Conservation (phyloP, 2,797 vertebrate species). For the Petrocephalus sullivani region DNA sequence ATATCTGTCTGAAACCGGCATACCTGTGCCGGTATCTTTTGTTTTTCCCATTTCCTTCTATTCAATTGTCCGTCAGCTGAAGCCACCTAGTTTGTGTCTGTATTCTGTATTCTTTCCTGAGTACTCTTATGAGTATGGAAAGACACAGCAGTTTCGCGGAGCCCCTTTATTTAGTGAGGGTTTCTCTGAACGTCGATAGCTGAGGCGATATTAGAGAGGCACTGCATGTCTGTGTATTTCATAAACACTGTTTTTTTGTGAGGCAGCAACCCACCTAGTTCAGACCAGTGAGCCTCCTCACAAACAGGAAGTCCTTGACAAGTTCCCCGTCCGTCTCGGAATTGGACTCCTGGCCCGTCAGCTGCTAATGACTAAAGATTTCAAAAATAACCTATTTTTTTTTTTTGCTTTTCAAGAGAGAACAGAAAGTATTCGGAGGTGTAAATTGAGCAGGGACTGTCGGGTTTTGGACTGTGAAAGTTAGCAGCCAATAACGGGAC, state of each 20-base stretch:
- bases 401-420: not conserved
- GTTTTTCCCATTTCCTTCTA: not conserved
- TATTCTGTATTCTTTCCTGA: not conserved
- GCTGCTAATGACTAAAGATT: constrained; percentile 5
- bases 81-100: not conserved
- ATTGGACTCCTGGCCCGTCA: not conserved
- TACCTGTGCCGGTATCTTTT: not conserved
- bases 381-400: not conserved
- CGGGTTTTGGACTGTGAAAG: not conserved
- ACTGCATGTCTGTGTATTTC: not conserved
- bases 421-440: not conserved
- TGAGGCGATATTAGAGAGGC: not conserved
- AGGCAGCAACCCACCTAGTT: not conserved
- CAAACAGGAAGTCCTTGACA: not conserved
- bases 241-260: not conserved
- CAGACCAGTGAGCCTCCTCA: not conserved
- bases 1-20: not conserved
- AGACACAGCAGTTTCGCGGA: not conserved
- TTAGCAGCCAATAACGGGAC: not conserved
- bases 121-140: not conserved
- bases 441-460: not conserved
- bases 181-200: not conserved
- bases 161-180: not conserved
- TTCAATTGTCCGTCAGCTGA: not conserved
- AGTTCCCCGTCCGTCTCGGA: not conserved